phyloP scores from a whole-genome alignment of 35 echinoderm and acorn worm species.

The Hemicentrotus pulcherrimus region DNA sequence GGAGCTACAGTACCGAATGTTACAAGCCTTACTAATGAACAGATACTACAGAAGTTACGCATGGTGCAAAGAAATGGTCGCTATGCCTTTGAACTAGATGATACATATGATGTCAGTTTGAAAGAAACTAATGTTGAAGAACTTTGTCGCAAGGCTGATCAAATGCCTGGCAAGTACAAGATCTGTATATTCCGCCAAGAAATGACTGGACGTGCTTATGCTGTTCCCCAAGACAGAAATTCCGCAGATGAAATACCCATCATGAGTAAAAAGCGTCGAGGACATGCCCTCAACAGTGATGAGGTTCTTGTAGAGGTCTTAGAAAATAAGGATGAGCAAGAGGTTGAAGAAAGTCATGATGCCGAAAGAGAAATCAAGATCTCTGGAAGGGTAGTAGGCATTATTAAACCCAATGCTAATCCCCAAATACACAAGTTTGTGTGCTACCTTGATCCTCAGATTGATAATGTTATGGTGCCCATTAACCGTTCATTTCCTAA shows the following conservation, averaged over 20 bases:
- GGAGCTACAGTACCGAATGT: not conserved
- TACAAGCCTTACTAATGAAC: not conserved
- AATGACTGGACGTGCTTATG: slow-evolving; percentile 62
- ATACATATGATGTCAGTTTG: slow-evolving; percentile 41
- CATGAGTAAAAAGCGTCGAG: slow-evolving; percentile 64
- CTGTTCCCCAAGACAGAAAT: slow-evolving; percentile 60
- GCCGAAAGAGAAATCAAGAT: slow-evolving; percentile 49
- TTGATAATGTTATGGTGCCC: slow-evolving; percentile 81
- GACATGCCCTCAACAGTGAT: slow-evolving; percentile 72
- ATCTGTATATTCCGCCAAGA: slow-evolving; percentile 75
- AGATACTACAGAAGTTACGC: slow-evolving; percentile 48
- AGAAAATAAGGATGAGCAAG: slow-evolving; percentile 50
- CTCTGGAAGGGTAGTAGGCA: slow-evolving; percentile 75
- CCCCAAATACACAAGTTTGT: slow-evolving; percentile 77
- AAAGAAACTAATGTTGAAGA: slow-evolving; percentile 51
- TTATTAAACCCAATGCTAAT: slow-evolving; percentile 67
- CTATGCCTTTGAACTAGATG: slow-evolving; percentile 35
- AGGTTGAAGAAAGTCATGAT: slow-evolving; percentile 31
- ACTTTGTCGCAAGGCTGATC: not conserved
- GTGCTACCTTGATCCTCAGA: slow-evolving; percentile 85
- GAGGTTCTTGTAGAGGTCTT: slow-evolving; percentile 77
- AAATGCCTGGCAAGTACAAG: slow-evolving; percentile 70
- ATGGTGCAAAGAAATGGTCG: slow-evolving; percentile 61
- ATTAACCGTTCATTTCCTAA: slow-evolving; percentile 85
- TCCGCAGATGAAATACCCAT: slow-evolving; percentile 64